Base-by-base conservation (phyloP, 2,797 vertebrate genomes). In the Mormyrops boulengeri region DNA sequence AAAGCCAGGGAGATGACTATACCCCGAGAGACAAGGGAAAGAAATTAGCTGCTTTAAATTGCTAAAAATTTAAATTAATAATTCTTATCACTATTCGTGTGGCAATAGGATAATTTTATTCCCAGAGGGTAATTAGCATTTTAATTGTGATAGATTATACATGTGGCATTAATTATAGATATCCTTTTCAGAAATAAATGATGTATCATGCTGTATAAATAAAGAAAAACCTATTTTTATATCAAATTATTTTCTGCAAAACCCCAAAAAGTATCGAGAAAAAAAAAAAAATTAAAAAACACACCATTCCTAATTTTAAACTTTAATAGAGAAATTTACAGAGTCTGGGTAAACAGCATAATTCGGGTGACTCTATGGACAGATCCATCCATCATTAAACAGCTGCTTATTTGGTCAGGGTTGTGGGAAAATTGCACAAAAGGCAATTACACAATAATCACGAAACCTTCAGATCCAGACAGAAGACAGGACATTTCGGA, bases 1-100 rank as follows among this genome's bases (percentile, higher is more conserved):
- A 92, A 89, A 91, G 89, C 91, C 87, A 91, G 92, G 91, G 87
- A 91, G 89, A 91, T 95, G 94, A 96, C 93, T 93, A 95, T 92
- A 38, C 26, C 85, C 26, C 22, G 93, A 93, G 93, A 93, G 91
- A 92, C 89, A 92, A 92, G 94, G 91, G 19, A 38, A 14, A 11
- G 44, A 82, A 95, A 95, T 95, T 94, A 95, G 95, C 93, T 92
- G 86, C 52, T 85, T 86, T 86, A 34, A 86, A 86, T 49, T 30
- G n/a, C n/a, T 53, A 1, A 86, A 44, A 80, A 80, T 30, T 38
- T 30, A 73, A 73, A 34, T 73, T 34, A 73, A 73, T n/a, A 41
- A 44, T 19, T n/a, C 6, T 80, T 44, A 80, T 80, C 52, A 87
- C 30, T 34, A 41, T 41, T 55, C 14, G 26, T 3, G 2, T 53